Conservation (phyloP, 1,140 invertebrate genomes). For the Drosophila aff. region DNA sequence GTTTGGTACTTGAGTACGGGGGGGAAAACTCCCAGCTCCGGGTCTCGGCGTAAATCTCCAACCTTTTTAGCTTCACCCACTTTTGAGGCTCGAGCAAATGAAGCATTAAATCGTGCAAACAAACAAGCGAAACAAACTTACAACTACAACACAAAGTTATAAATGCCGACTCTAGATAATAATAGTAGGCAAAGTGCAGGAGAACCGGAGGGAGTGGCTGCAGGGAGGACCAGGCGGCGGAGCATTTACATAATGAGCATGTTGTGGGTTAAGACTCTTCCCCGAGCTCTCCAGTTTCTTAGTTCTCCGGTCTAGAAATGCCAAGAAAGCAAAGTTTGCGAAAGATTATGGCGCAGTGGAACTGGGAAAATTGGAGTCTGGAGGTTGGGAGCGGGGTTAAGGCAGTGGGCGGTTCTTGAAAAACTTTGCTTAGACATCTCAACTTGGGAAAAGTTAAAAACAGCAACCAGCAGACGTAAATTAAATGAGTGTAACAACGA, state of each 20-base stretch:
- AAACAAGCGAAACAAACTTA: slow-evolving; percentile 52
- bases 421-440: slow-evolving; percentile 38
- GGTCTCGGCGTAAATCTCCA: slow-evolving; percentile 12
- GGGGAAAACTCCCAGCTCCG: slow-evolving; percentile 10
- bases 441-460: slow-evolving; percentile 22
- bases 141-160: slow-evolving; percentile 51
- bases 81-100: slow-evolving; percentile 51
- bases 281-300: slow-evolving; percentile 1
- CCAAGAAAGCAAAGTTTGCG: slow-evolving; percentile 46
- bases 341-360: slow-evolving; percentile 16
- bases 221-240: slow-evolving; percentile 11
- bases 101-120: slow-evolving; percentile 66
- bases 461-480: slow-evolving; percentile 23
- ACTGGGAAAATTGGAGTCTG: not conserved
- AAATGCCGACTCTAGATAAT: slow-evolving; percentile 58
- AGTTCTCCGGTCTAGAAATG: slow-evolving; percentile 22
- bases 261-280: slow-evolving; percentile 49
- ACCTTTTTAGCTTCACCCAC: slow-evolving; percentile 48
- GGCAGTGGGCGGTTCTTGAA: slow-evolving; percentile 37
- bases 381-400: slow-evolving; percentile 1
- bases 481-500: slow-evolving; percentile 37
- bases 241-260: slow-evolving; percentile 65
- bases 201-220: slow-evolving; percentile 7
- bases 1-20: slow-evolving; percentile 30
- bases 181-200: slow-evolving; percentile 34